Evolutionary conservation across 2,113 vertebrate species (phyloP).

Genomic region (Nipponia nippon): DNA sequence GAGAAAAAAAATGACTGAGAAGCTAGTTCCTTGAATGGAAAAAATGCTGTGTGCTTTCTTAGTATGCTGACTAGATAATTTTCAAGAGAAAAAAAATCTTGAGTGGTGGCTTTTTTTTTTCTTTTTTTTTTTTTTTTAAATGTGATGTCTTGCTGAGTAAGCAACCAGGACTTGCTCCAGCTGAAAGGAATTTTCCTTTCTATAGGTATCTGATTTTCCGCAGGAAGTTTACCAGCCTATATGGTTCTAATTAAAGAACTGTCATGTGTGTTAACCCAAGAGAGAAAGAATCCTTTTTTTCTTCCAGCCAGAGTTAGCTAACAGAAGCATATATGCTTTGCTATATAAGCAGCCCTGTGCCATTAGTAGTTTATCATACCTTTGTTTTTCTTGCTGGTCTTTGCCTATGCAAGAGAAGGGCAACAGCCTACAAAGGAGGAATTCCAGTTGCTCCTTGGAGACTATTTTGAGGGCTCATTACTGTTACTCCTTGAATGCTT

Average conservation of each 20-base stretch:
- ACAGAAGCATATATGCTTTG: not conserved
- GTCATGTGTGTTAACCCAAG: not conserved
- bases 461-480: not conserved
- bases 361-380: not conserved
- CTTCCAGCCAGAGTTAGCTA: not conserved
- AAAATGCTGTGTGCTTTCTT: not conserved
- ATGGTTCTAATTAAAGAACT: not conserved
- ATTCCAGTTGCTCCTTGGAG: not conserved
- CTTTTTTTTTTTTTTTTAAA: not conserved
- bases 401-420: not conserved
- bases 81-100: not conserved
- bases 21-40: not conserved
- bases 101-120: not conserved
- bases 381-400: not conserved
- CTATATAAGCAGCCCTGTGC: not conserved
- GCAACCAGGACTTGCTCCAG: not conserved
- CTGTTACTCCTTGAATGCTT: not conserved
- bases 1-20: not conserved
- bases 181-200: not conserved
- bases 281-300: not conserved
- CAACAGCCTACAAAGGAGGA: not conserved
- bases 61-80: not conserved
- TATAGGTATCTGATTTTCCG: not conserved
- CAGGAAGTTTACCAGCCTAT: not conserved
- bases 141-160: not conserved